Percentiles rank a stretch among this genome's conserved stretches.
These are phyloP conservation scores for Helobdella robusta DNA, from an alignment of 2,888 invertebrate species.

Conservation along the genomic window DNA sequence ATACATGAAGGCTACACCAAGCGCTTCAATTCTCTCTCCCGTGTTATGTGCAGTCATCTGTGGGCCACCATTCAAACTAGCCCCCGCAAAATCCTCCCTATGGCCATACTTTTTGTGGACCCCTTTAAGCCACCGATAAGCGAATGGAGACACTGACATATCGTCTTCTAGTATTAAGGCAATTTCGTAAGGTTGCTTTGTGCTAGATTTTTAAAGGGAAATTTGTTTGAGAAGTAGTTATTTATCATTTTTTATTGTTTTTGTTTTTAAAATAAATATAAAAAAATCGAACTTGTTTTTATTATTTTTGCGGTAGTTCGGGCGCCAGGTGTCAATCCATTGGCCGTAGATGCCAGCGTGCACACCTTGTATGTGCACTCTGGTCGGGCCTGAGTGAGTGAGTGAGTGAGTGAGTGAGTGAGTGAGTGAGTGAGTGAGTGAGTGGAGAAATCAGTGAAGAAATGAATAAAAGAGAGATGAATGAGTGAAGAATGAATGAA, in stretches of 20 bases:
- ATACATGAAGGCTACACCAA: conserved; percentile 24
- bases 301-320: not conserved
- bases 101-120: conserved; percentile 16
- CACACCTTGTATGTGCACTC: conserved; percentile 28
- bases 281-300: too few species aligned
- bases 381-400: not conserved
- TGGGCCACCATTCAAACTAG: conserved; percentile 29
- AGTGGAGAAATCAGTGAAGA: not conserved
- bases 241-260: too few species aligned
- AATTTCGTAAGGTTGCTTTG: too few species aligned
- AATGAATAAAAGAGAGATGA: not conserved
- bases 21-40: not conserved
- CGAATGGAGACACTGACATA: conserved; percentile 27
- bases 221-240: too few species aligned
- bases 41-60: conserved; percentile 22
- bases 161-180: conserved; percentile 31
- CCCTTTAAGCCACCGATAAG: conserved; percentile 26
- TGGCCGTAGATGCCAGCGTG: conserved; percentile 32
- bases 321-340: conserved; percentile 31
- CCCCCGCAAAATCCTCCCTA: conserved; percentile 15
- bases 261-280: too few species aligned
- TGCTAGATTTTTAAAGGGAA: too few species aligned
- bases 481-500: not conserved
- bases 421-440: not conserved
- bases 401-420: not conserved